These are phyloP conservation scores for Ectemnius lituratus DNA, from an alignment of 2,888 invertebrate species.

Conservation along the genomic window DNA sequence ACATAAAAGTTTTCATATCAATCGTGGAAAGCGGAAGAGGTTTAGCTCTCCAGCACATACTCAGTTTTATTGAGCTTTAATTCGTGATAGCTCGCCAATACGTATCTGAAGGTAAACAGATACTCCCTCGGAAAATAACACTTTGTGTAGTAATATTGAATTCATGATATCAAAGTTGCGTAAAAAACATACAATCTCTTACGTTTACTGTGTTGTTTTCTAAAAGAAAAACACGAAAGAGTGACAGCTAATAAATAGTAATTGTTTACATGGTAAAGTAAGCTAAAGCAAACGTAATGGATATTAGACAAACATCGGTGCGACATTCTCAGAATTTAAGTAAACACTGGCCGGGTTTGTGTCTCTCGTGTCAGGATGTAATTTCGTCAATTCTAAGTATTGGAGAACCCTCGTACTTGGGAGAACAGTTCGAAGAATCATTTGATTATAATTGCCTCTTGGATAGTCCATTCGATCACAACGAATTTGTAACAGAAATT, in stretches of 20 bases:
- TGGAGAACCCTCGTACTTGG: slow-evolving; percentile 7
- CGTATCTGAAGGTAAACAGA: background rate
- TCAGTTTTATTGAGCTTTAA: background rate
- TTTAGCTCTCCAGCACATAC: no score
- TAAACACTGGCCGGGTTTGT: slow-evolving; percentile 24
- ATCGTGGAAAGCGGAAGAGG: background rate
- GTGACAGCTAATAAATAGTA: background rate
- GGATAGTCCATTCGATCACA: background rate
- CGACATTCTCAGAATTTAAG: no score
- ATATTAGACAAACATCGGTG: background rate
- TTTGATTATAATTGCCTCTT: background rate
- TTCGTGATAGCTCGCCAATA: background rate
- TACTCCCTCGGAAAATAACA: background rate
- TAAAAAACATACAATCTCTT: no score
- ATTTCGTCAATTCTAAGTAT: slow-evolving; percentile 25
- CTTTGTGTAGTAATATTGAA: no score
- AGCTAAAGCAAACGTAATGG: background rate
- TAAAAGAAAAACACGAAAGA: no score
- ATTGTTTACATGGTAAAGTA: background rate
- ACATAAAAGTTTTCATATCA: background rate
- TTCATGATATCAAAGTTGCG: no score
- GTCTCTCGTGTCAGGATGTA: slow-evolving; percentile 38
- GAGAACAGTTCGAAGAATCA: slow-evolving; percentile 6
- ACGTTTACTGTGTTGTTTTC: no score
- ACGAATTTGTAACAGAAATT: background rate